phyloP scores from a whole-genome alignment of 2,888 invertebrate species.

The Apamea monoglypha region DNA sequence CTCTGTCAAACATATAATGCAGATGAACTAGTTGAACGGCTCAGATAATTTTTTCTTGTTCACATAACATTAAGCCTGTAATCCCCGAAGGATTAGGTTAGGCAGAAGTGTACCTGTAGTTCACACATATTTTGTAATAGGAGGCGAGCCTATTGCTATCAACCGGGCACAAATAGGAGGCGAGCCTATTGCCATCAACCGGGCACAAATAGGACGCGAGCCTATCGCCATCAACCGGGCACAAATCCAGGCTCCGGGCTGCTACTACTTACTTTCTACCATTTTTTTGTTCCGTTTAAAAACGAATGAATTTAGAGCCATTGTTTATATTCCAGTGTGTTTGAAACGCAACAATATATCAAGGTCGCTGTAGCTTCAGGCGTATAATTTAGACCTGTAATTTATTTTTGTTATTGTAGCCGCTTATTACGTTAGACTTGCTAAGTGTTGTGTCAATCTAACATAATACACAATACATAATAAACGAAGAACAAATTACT shows the following conservation, averaged over 20 bases:
- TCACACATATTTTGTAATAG: too few relatives aligned
- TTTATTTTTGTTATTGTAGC: constrained; percentile 4
- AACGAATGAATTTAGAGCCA: background rate
- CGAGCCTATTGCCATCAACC: too few relatives aligned
- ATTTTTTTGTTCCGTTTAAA: background rate
- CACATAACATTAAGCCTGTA: too few relatives aligned
- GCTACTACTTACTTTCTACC: background rate
- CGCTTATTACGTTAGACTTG: background rate
- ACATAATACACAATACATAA: background rate
- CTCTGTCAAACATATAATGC: background rate
- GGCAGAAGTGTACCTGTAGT: too few relatives aligned
- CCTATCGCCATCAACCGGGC: too few relatives aligned
- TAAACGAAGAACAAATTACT: too few relatives aligned
- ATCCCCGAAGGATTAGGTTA: too few relatives aligned
- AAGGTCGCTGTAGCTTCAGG: background rate
- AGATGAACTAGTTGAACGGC: background rate
- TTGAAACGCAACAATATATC: background rate
- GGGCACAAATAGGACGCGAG: too few relatives aligned
- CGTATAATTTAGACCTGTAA: constrained; percentile 7
- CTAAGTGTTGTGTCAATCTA: background rate
- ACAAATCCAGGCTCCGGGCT: background rate
- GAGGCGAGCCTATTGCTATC: too few relatives aligned
- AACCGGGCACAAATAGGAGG: too few relatives aligned
- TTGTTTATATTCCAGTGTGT: background rate
- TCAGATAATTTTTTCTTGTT: background rate